Evolutionary conservation across 2,113 vertebrate species (phyloP), one percentile per base, ranked within the genome.

Genomic region (Corythoichthys intestinalis): DNA sequence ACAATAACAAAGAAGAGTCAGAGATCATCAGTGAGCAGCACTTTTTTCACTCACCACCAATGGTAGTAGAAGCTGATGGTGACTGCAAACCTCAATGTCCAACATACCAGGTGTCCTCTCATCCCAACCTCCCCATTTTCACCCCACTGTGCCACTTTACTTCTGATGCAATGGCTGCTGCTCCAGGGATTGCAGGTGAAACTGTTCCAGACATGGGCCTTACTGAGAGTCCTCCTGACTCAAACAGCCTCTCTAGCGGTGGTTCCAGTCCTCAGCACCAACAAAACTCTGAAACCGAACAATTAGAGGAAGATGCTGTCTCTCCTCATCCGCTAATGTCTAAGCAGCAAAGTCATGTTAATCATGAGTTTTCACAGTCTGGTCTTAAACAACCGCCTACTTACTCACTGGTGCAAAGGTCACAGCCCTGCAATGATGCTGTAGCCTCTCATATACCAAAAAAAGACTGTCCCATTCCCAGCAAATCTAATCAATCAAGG

Each of bases 191-290:
- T 2, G 84, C 85, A 0, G 82, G 68, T 0, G 85, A 93, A 81
- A 84, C 74, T 0, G 58, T 89, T n/a, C 85, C 90, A 13, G 72
- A 91, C 34, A 69, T 79, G 1, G 78, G 63, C 34, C 79, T 75
- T 64, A 13, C 68, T 4, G 88, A 90, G 50, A 84, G 82, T 59
- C 17, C 65, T 17, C 50, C 72, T 34, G 83, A 81, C 5, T 71
- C 78, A 15, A 4, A n/a, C 53, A 63, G 77, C 61, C 0, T 62
- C 70, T 54, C 56, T 10, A 80, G 66, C 48, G 53, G 48, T 0
- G 50, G 2, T 37, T 65, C 72, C 48, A 82, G 77, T 56, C 66
- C 61, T 59, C 56, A 20, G 49, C 50, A 7, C 20, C n/a, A 67
- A 0, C 13, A 46, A 47, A 54, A 53, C n/a, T 63, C 20, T 35